A percentile compares a stretch with the other conserved stretches of the same genome.
phyloP scores from a whole-genome alignment of 2,113 vertebrate genomes.

The Rattus rattus region DNA sequence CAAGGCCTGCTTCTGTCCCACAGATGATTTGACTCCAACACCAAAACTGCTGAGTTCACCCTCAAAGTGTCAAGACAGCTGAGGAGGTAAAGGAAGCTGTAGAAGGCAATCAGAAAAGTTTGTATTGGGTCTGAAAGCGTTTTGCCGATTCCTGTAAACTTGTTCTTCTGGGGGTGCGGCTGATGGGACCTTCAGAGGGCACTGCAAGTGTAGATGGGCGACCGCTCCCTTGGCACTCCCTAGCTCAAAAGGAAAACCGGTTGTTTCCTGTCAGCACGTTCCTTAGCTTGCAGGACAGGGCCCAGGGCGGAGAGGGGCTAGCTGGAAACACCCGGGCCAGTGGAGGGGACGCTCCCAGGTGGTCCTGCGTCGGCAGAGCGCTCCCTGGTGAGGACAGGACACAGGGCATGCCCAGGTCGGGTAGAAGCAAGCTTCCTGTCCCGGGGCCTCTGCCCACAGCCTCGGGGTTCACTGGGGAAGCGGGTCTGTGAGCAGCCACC shows the following conservation, averaged over 20 bases:
- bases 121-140: neutral
- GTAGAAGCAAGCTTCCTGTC: neutral
- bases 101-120: neutral
- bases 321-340: neutral
- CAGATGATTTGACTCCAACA: neutral
- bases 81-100: neutral
- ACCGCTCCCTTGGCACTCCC: neutral
- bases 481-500: accelerated
- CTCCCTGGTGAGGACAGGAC: neutral
- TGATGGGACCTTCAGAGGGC: neutral
- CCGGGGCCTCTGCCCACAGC: neutral
- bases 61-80: neutral
- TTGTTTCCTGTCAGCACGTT: neutral
- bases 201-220: neutral
- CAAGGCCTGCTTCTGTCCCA: neutral
- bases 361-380: neutral
- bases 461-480: neutral
- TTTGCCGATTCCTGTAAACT: neutral
- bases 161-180: neutral
- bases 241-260: constrained; percentile 39
- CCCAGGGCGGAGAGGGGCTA: neutral
- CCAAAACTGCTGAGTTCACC: neutral
- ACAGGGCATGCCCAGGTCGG: neutral
- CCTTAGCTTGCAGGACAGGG: constrained; percentile 24
- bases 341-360: neutral